Base-by-base conservation (phyloP, 1,140 invertebrate genomes). In the Magallana angulata region DNA sequence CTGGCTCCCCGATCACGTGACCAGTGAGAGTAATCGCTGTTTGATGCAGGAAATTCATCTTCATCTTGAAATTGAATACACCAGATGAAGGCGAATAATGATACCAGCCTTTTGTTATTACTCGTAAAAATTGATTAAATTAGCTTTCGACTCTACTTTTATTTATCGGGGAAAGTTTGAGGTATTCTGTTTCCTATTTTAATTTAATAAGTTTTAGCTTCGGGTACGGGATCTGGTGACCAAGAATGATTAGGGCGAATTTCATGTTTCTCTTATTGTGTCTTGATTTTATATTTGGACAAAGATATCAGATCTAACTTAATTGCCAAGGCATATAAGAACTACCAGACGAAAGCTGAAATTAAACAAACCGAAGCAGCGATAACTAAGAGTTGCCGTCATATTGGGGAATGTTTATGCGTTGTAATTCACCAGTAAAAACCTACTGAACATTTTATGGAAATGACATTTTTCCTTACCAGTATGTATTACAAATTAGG, bases 61-160 rank as follows among this genome's bases (percentile, higher is more conserved):
- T 30, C 24, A 76, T 30, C 24, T 76, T 76, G 68, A 36, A 76
- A 76, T 76, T 36, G 68, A 76, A 76, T 76, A 76, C 24, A 76
- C 68, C 68, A 11, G 68, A 76, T 76, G 68, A 76, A 76, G 36
- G 16, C 64, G 18, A 71, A 71, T 18, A 71, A 30, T 24, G 30
- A 24, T 24, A 30, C 68, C 68, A 76, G 24, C 9, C 68, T 36
- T 76, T 76, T 76, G 68, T 76, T 76, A 76, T 76, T 76, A 76
- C 68, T 76, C 68, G 68, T 76, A 76, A 76, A 76, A 76, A 76
- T 24, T 76, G 68, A 76, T 76, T 76, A 76, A 76, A 76, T 76
- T 76, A 76, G 68, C 24, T 76, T 76, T 30, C 68, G 60, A 76
- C 68, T 76, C 68, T 30, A 76, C 68, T 76, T 76, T 76, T 76